phyloP scores from a whole-genome alignment of 2,888 invertebrate species.

The Tenthredo scrophulariae region DNA sequence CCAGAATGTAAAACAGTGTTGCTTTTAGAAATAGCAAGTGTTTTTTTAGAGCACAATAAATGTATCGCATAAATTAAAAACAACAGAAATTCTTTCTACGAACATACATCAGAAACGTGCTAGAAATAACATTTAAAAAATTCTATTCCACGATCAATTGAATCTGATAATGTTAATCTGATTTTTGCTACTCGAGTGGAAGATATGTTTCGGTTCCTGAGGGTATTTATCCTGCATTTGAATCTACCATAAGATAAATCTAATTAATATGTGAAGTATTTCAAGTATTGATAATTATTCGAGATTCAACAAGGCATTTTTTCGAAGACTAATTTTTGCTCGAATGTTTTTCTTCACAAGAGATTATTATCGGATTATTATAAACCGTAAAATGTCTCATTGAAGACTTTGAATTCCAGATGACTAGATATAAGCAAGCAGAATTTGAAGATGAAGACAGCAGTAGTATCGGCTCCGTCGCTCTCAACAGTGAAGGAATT shows the following conservation, averaged over 20 bases:
- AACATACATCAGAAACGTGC: not conserved
- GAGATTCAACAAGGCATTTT: not conserved
- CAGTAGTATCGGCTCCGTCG: constrained; percentile 91
- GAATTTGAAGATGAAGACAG: constrained; percentile 92
- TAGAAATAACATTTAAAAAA: not conserved
- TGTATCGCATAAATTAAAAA: not conserved
- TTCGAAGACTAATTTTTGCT: not conserved
- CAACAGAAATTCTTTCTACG: not conserved
- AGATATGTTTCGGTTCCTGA: not conserved
- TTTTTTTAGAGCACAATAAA: not conserved
- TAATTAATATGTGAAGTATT: not conserved
- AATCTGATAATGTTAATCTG: not conserved
- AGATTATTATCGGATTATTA: not conserved
- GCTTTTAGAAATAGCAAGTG: not conserved
- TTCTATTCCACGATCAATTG: not conserved
- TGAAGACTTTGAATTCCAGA: constrained; percentile 80
- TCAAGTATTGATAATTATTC: not conserved
- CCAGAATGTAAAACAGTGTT: not conserved
- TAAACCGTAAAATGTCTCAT: not conserved
- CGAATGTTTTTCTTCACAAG: not conserved
- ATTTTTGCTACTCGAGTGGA: not conserved
- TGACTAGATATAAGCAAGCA: constrained; percentile 93
- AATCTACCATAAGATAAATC: not conserved
- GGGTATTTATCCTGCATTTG: not conserved
- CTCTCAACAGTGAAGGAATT: constrained; percentile 88